Evolutionary conservation across 2,113 vertebrate genomes (phyloP).

Genomic region (Ursus arctos): DNA sequence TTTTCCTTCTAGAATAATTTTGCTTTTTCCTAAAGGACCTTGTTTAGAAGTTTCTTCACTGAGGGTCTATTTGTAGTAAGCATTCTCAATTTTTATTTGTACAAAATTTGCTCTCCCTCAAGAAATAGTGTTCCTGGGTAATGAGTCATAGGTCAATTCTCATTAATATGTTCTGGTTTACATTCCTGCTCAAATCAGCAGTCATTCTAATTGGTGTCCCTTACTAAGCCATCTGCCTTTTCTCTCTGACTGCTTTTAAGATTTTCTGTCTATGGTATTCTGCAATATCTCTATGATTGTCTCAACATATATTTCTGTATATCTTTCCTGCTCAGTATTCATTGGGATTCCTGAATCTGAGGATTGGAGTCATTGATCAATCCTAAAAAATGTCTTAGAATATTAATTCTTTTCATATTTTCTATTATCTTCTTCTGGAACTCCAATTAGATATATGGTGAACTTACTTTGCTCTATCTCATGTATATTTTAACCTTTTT

Average conservation of each 20-base stretch:
- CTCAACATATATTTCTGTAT: background rate
- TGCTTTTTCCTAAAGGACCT: conserved; percentile 19
- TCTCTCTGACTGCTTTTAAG: background rate
- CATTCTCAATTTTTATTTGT: background rate
- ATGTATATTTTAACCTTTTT: background rate
- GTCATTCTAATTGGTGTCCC: background rate
- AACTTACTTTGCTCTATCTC: background rate
- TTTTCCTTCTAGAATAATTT: background rate
- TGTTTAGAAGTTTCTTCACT: background rate
- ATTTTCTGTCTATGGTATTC: background rate
- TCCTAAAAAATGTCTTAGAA: background rate
- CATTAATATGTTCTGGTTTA: background rate
- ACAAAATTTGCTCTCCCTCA: background rate
- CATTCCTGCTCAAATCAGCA: background rate
- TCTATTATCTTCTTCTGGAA: background rate
- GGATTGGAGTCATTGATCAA: background rate
- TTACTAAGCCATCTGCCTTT: background rate
- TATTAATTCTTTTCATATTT: background rate
- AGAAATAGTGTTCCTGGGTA: background rate
- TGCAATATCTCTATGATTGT: background rate
- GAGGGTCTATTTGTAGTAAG: background rate
- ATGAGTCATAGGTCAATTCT: background rate
- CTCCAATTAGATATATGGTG: background rate
- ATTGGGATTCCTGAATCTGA: background rate
- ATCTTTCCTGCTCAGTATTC: background rate